Evolutionary conservation across 1,140 invertebrate species (phyloP).

Genomic region (Asobara japonica): DNA sequence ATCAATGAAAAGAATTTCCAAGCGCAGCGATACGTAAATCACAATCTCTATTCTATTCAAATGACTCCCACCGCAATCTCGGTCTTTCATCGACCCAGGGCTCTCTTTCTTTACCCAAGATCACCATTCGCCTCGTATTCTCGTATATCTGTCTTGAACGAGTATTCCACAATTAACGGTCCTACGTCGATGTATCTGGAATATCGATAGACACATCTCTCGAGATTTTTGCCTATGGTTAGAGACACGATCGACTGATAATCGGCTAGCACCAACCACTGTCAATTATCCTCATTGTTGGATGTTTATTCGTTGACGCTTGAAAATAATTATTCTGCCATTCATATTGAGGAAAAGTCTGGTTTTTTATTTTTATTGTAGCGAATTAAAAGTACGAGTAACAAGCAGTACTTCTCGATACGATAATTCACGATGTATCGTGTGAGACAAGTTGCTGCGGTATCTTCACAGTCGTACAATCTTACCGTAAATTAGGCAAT

Average conservation of each 20-base stretch:
- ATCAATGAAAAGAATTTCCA: not conserved
- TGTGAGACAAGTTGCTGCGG: too few relatives aligned
- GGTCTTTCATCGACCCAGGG: not conserved
- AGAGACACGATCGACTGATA: not conserved
- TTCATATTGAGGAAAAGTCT: not conserved
- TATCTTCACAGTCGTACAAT: too few relatives aligned
- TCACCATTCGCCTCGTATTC: constrained; percentile 3
- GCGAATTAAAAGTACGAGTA: not conserved
- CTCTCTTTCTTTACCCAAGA: not conserved
- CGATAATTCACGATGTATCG: too few relatives aligned
- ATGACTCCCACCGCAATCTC: constrained; percentile 52
- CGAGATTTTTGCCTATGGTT: not conserved
- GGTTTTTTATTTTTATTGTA: not conserved
- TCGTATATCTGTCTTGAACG: constrained; percentile 6
- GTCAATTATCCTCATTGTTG: not conserved
- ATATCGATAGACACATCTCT: constrained; percentile 3
- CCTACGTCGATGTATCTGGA: not conserved
- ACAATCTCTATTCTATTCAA: constrained; percentile 64
- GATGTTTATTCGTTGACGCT: not conserved
- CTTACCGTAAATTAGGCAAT: too few relatives aligned
- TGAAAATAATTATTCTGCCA: not conserved
- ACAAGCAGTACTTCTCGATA: too few relatives aligned
- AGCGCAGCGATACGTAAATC: constrained; percentile 50
- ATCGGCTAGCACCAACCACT: not conserved
- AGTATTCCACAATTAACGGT: constrained; percentile 12